Evolutionary conservation across 2,797 vertebrate genomes (phyloP).

Genomic region (Chloroceryle inda): DNA sequence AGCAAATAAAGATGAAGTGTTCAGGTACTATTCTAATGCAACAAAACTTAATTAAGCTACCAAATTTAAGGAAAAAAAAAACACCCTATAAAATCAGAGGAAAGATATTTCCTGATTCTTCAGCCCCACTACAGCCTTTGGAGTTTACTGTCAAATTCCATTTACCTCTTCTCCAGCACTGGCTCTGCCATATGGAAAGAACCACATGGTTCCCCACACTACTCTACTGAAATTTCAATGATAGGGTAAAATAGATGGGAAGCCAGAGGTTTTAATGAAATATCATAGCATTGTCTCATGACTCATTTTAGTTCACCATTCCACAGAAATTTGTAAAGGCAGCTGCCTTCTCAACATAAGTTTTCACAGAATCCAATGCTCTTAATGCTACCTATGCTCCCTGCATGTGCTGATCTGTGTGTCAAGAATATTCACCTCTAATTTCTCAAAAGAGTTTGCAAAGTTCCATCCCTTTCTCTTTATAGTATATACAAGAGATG

Average conservation of each 20-base stretch:
- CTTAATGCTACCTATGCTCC: background rate
- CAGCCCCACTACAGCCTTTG: background rate
- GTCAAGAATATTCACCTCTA: background rate
- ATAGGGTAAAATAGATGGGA: background rate
- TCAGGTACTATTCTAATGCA: background rate
- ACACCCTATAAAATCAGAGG: background rate
- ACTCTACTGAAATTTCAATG: background rate
- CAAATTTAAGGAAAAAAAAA: background rate
- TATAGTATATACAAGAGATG: background rate
- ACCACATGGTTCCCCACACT: background rate
- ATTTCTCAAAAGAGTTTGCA: background rate
- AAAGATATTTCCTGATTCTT: background rate
- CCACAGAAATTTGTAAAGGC: background rate
- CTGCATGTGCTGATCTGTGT: background rate
- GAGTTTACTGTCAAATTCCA: background rate
- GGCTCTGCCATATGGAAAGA: background rate
- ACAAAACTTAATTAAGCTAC: background rate
- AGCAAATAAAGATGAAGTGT: background rate
- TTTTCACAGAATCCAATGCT: background rate
- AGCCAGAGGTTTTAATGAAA: background rate
- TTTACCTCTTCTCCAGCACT: background rate
- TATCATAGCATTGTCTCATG: background rate
- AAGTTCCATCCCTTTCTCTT: background rate
- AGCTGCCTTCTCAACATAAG: background rate
- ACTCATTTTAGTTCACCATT: background rate